phyloP scores from a whole-genome alignment of 2,888 invertebrate species.

The Tipula helvola region DNA sequence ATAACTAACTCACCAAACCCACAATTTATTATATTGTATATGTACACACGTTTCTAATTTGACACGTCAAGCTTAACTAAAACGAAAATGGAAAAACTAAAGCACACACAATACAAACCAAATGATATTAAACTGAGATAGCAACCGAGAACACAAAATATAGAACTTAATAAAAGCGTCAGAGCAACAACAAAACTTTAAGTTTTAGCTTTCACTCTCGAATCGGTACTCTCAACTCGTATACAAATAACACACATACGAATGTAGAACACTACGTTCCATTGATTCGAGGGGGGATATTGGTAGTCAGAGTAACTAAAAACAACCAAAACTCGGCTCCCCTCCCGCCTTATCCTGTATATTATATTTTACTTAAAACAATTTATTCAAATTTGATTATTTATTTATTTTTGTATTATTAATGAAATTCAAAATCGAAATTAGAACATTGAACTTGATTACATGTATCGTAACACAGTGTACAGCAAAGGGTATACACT shows the following conservation, averaged over 20 bases:
- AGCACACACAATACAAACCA: neutral
- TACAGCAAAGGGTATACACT: neutral
- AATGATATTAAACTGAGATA: neutral
- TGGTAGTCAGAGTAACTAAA: neutral
- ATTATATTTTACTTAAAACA: neutral
- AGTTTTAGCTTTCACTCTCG: neutral
- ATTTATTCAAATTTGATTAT: neutral
- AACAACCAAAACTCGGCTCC: neutral
- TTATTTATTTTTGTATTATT: neutral
- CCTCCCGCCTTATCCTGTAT: neutral
- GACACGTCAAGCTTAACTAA: neutral
- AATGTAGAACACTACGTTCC: neutral
- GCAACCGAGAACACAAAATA: neutral
- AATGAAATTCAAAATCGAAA: neutral
- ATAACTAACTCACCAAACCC: neutral
- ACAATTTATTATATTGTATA: neutral
- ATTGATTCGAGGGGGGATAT: neutral
- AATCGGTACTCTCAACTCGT: neutral
- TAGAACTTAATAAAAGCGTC: neutral
- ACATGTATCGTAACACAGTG: neutral
- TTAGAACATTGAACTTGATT: conserved; percentile 4
- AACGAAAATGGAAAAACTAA: neutral
- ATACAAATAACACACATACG: neutral
- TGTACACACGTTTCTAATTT: neutral
- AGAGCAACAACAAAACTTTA: neutral